Evolutionary conservation across 2,113 vertebrate species (phyloP).

Genomic region (Misgurnus mizolepis): DNA sequence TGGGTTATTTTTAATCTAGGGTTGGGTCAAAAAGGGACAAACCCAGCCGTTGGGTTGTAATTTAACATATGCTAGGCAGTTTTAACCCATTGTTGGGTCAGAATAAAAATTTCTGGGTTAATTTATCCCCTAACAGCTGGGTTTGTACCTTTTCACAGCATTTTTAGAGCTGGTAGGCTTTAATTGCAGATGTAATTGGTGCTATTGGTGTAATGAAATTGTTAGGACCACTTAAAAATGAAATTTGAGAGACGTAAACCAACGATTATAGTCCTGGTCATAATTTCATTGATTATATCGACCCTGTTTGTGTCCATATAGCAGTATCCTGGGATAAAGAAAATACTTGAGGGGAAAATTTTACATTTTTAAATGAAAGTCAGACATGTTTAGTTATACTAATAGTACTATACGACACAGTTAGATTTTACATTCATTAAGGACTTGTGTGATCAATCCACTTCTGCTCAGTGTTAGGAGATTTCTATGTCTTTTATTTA

Average conservation of each 20-base stretch:
- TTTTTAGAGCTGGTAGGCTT: not conserved
- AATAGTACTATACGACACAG: slow-evolving; percentile 47
- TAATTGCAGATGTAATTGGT: slow-evolving; percentile 45
- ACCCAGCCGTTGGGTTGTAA: no score
- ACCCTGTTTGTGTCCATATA: slow-evolving; percentile 17
- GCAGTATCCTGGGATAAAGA: not conserved
- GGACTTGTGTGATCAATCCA: slow-evolving; percentile 42
- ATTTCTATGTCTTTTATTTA: slow-evolving; percentile 53
- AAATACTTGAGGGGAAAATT: not conserved
- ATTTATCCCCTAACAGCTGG: no score
- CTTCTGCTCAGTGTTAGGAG: slow-evolving; percentile 36
- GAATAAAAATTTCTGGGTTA: no score
- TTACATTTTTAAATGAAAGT: slow-evolving; percentile 19
- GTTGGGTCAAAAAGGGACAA: no score
- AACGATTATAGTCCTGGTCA: not conserved
- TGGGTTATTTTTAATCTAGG: no score
- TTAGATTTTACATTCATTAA: slow-evolving; percentile 41
- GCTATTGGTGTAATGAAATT: slow-evolving; percentile 39
- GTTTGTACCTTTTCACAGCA: no score
- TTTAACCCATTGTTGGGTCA: no score
- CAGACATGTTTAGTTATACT: slow-evolving; percentile 48
- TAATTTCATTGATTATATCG: not conserved
- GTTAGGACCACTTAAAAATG: slow-evolving; percentile 23
- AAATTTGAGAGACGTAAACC: no score
- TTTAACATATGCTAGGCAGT: no score